Percentiles rank a stretch among this genome's conserved stretches.
Conservation (phyloP, 2,888 invertebrate genomes). For the Hofmannophila pseudospretella region DNA sequence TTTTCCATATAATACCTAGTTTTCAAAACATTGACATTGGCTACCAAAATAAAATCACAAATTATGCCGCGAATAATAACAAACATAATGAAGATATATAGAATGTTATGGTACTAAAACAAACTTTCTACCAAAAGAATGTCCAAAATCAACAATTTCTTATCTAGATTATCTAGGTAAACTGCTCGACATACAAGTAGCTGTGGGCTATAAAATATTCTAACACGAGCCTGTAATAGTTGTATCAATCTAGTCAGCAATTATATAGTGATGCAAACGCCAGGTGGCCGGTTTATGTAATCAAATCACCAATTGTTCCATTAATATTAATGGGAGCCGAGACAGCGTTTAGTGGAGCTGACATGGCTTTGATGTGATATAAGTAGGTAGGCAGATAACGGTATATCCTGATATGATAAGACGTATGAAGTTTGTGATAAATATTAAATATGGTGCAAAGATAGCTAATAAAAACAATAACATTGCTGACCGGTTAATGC, state of each 20-base stretch:
- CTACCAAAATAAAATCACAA: too few species aligned
- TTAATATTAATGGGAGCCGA: constrained; percentile 35
- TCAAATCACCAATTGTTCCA: constrained; percentile 40
- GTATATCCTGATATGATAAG: neutral
- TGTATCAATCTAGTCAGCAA: constrained; percentile 3
- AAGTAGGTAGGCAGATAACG: neutral
- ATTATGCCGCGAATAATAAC: too few species aligned
- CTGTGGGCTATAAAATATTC: constrained; percentile 24
- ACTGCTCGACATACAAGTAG: neutral
- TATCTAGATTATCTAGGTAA: too few species aligned
- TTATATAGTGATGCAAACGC: constrained; percentile 36
- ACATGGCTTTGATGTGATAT: constrained; percentile 2
- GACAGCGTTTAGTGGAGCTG: neutral
- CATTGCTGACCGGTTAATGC: neutral
- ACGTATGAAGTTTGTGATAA: too few species aligned
- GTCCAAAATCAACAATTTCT: too few species aligned
- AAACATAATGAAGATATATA: too few species aligned
- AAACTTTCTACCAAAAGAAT: too few species aligned
- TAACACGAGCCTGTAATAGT: constrained; percentile 27
- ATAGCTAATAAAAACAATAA: too few species aligned
- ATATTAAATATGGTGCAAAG: too few species aligned
- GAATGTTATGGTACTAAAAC: too few species aligned
- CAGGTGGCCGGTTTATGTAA: constrained; percentile 56
- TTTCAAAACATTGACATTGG: too few species aligned
- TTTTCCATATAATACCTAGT: too few species aligned